These are phyloP conservation scores for Drosophila orosa DNA, from an alignment of 1,140 invertebrate genomes.

Conservation along the genomic window DNA sequence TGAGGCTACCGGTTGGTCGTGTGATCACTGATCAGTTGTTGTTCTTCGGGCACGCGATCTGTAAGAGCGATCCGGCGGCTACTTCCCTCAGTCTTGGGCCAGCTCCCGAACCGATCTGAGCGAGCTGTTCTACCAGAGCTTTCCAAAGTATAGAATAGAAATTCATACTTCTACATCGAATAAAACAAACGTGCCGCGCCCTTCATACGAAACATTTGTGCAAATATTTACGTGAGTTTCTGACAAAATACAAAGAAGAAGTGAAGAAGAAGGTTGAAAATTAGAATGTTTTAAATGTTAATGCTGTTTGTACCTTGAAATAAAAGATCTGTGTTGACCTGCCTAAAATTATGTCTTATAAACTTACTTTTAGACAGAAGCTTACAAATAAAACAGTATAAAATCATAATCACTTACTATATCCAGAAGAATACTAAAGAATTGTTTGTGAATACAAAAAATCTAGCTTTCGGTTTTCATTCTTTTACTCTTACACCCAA, in stretches of 20 bases:
- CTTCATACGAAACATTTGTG: conserved; percentile 55
- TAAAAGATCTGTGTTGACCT: background rate
- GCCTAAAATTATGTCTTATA: background rate
- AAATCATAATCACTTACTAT: too few relatives aligned
- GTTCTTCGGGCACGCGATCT: conserved; percentile 56
- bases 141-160: background rate
- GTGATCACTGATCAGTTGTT: conserved; percentile 48
- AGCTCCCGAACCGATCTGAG: conserved; percentile 33
- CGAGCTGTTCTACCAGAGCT: conserved; percentile 10
- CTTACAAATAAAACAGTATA: too few relatives aligned
- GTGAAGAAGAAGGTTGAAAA: conserved; percentile 1
- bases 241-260: conserved; percentile 3
- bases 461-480: background rate
- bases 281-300: conserved; percentile 3
- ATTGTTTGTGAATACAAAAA: background rate
- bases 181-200: conserved; percentile 27
- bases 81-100: conserved; percentile 47
- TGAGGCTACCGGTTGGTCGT: conserved; percentile 44
- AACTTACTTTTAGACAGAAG: background rate
- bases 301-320: background rate
- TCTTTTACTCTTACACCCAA: background rate
- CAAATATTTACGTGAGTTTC: conserved; percentile 54
- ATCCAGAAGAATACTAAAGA: background rate
- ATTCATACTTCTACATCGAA: conserved; percentile 6
- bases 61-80: conserved; percentile 9